A percentile compares a stretch with the other conserved stretches of the same genome.
Evolutionary conservation across 2,888 invertebrate species (phyloP).

Genomic region (Coelogynopora nodosa): DNA sequence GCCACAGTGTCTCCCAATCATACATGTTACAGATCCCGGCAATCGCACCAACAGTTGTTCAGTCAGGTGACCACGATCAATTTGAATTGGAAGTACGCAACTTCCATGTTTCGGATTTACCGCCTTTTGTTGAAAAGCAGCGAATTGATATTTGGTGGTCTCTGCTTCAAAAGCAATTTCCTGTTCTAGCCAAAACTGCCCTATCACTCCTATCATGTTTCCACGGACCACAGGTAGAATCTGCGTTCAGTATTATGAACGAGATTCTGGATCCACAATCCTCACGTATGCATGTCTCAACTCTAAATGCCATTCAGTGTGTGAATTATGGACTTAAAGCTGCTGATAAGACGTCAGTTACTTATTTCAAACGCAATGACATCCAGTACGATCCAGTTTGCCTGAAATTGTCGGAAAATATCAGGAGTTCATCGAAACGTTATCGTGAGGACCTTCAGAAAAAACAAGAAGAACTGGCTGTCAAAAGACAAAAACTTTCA

Average conservation of each 20-base stretch:
- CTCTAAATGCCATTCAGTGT: slow-evolving; percentile 47
- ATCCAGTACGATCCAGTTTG: slow-evolving; percentile 33
- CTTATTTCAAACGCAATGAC: slow-evolving; percentile 42
- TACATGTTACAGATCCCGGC: slow-evolving; percentile 6
- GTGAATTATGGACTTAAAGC: slow-evolving; percentile 49
- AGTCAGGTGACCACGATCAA: background rate
- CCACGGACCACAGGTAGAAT: slow-evolving; percentile 2
- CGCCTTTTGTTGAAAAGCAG: background rate
- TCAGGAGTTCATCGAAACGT: slow-evolving; percentile 17
- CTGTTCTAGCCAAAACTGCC: background rate
- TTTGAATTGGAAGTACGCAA: slow-evolving; percentile 13
- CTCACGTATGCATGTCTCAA: background rate
- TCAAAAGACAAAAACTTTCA: background rate
- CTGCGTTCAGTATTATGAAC: slow-evolving; percentile 5
- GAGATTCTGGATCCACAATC: slow-evolving; percentile 18
- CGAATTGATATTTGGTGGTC: slow-evolving; percentile 2
- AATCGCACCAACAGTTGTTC: background rate
- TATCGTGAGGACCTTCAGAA: background rate
- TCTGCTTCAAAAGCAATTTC: background rate
- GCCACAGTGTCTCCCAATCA: slow-evolving; percentile 17
- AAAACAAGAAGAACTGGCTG: background rate
- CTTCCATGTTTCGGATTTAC: slow-evolving; percentile 1
- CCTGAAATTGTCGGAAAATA: slow-evolving; percentile 36
- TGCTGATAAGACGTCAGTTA: slow-evolving; percentile 20
- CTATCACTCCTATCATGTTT: background rate